Evolutionary conservation across 2,888 invertebrate genomes (phyloP), one percentile per base, ranked within the genome.

Genomic region (Hemicrepidius hirtus): DNA sequence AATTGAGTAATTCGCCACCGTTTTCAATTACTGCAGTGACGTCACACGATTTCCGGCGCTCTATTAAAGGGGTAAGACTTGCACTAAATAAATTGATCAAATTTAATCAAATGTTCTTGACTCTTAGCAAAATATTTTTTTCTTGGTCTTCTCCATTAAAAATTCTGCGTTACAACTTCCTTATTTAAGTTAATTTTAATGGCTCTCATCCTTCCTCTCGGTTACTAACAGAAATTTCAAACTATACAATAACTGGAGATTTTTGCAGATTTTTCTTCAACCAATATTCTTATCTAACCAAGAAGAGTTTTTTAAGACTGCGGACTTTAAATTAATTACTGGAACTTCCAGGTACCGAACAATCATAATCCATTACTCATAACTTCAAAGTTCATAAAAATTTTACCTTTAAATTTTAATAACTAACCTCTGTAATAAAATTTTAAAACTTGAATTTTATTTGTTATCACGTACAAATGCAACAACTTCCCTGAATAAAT

Each of bases 11-110:
- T 71, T 75, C 68, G 66, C 69, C 65, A 73, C 67, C 78, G 75
- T 76, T 76, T 77, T 76, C 79, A 79, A 79, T 78, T 78, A 75
- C 72, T 74, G 65, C 72, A 65, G 76, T 79, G 78, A 79, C 80
- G 78, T 80, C 78, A 79, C 65, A 53, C 68, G 64, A 77, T 76
- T 80, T 80, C 80, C 73, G 73, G 69, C 62, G 66, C 62, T 74
- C 77, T 78, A 66, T 75, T 76, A 76, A n/a, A 73, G 73, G 79
- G 78, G 78, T 79, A 79, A 78, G 77, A 74, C 68, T 46, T 63
- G 46, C 37, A 62, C 62, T 37, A 37, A 32, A 69, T 35, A 72
- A 67, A 72, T 72, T 72, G 72, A 72, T 46, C 32, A 67, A 71
- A 62, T 66, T 71, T 60, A 71, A 71, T 71, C 10, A 62, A 46